Evolutionary conservation across 1,140 invertebrate species (phyloP).

Genomic region (Eupristina koningsbergeri): DNA sequence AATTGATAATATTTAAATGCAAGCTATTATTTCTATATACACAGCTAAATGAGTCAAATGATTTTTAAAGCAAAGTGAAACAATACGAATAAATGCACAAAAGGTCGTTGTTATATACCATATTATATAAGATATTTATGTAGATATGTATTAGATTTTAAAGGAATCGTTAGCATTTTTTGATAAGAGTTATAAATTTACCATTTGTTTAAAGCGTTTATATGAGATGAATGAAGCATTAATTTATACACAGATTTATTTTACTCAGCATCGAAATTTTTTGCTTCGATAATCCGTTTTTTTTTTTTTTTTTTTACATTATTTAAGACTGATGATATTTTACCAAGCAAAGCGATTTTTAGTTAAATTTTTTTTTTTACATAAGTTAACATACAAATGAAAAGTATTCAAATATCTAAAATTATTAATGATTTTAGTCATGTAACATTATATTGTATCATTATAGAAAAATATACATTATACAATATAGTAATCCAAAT

Average conservation of each 20-base stretch:
- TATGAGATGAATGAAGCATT: neutral
- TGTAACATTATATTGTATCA: constrained; percentile 44
- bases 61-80: constrained; percentile 16
- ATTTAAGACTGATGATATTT: constrained; percentile 44
- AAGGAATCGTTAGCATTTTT: neutral
- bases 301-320: constrained; percentile 19
- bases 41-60: neutral
- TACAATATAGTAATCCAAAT: constrained; percentile 34
- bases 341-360: constrained; percentile 42
- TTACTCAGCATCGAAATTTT: neutral
- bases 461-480: constrained; percentile 49
- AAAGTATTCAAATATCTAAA: constrained; percentile 38
- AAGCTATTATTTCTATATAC: neutral
- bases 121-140: neutral
- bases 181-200: neutral
- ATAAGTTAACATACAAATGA: constrained; percentile 36
- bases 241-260: neutral
- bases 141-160: constrained; percentile 14
- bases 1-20: neutral
- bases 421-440: constrained; percentile 42
- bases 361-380: constrained; percentile 43
- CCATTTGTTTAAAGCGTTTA: neutral
- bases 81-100: neutral
- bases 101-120: constrained; percentile 19
- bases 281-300: neutral